Conservation (phyloP, 2,888 invertebrate species). For the Brenthis ino region DNA sequence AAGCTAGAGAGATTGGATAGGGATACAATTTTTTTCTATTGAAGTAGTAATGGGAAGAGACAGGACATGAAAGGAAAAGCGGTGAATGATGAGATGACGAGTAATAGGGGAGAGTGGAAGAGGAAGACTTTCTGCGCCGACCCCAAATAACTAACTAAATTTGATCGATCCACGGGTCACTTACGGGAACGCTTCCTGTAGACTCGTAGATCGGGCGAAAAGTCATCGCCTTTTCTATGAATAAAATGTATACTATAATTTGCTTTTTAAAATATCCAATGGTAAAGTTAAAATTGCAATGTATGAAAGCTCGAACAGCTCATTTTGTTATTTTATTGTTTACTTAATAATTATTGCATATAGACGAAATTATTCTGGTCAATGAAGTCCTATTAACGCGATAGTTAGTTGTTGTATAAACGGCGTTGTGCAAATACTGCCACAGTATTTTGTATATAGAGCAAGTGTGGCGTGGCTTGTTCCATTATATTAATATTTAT, state of each 20-base stretch:
- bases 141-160: too few species aligned
- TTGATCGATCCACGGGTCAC: too few species aligned
- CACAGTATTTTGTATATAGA: conserved; percentile 61
- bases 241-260: not conserved
- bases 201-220: too few species aligned
- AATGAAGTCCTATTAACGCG: conserved; percentile 65
- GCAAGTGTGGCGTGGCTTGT: conserved; percentile 53
- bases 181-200: too few species aligned
- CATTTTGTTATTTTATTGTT: conserved; percentile 54
- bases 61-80: too few species aligned
- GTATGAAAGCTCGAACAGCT: conserved; percentile 37
- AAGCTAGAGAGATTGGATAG: too few species aligned
- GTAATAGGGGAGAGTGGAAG: too few species aligned
- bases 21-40: too few species aligned
- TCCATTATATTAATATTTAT: conserved; percentile 66
- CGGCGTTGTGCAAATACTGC: conserved; percentile 44
- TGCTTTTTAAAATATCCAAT: not conserved
- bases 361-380: conserved; percentile 69
- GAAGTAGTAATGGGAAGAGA: too few species aligned
- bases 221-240: too few species aligned
- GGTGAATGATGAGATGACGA: too few species aligned
- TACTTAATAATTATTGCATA: conserved; percentile 61
- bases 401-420: conserved; percentile 54
- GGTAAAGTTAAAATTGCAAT: conserved; percentile 26
- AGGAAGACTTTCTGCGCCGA: too few species aligned